phyloP scores from a whole-genome alignment of 2,888 invertebrate genomes.

The Heliconius hortense region DNA sequence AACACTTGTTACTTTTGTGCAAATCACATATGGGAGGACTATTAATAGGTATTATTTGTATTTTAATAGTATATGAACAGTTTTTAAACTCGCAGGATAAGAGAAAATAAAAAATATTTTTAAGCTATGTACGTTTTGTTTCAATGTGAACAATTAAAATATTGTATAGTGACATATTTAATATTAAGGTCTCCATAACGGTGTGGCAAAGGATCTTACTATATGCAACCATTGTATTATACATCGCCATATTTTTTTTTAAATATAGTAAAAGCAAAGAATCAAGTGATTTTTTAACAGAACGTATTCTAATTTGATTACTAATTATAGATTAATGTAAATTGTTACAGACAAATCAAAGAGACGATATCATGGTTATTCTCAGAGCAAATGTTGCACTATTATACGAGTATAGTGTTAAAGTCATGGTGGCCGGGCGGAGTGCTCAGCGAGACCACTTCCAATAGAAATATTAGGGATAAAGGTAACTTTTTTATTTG shows the following conservation, averaged over 20 bases:
- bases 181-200: no score
- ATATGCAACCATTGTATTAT: no score
- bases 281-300: background rate
- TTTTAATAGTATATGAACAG: background rate
- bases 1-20: no score
- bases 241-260: no score
- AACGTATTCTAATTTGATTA: background rate
- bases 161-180: no score
- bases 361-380: slow-evolving; percentile 93
- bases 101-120: no score
- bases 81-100: no score
- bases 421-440: slow-evolving; percentile 96
- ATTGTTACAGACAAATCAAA: slow-evolving; percentile 87
- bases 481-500: slow-evolving; percentile 56
- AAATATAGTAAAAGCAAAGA: no score
- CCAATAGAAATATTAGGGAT: slow-evolving; percentile 68
- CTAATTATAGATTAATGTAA: background rate
- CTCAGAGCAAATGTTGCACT: slow-evolving; percentile 95
- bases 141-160: no score
- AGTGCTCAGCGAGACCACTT: slow-evolving; percentile 82
- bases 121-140: no score
- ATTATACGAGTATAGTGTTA: slow-evolving; percentile 90
- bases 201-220: no score
- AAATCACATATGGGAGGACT: no score
- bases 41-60: slow-evolving; percentile 84